Percentiles rank a stretch among this genome's conserved stretches.
phyloP scores from a whole-genome alignment of 2,113 vertebrate species.

The Solea senegalensis region DNA sequence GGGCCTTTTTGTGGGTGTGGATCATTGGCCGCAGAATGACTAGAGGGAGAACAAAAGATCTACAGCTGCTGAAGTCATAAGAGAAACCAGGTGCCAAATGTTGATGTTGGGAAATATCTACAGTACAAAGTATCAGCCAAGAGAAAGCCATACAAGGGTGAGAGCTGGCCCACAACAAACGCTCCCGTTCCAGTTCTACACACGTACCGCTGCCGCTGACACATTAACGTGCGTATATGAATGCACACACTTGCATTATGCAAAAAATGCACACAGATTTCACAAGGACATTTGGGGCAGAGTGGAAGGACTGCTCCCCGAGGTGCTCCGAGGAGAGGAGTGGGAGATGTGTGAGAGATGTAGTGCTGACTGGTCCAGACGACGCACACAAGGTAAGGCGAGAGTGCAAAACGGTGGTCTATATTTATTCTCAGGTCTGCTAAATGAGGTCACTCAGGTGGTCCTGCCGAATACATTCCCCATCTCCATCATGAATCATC shows the following conservation, averaged over 20 bases:
- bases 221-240: constrained; percentile 43
- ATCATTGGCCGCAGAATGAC: constrained; percentile 72
- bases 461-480: constrained; percentile 76
- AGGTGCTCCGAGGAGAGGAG: constrained; percentile 44
- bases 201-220: constrained; percentile 36
- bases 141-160: constrained; percentile 41
- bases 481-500: constrained; percentile 81
- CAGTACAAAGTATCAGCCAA: constrained; percentile 65
- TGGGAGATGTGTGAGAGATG: constrained; percentile 53
- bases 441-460: constrained; percentile 83
- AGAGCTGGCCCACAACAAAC: constrained; percentile 45
- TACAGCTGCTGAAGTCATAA: constrained; percentile 81
- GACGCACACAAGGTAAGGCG: constrained; percentile 41
- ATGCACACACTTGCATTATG: constrained; percentile 15
- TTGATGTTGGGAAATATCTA: constrained; percentile 80
- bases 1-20: constrained; percentile 75
- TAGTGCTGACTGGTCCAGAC: constrained; percentile 45
- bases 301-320: constrained; percentile 39
- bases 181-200: constrained; percentile 48
- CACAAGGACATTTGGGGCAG: constrained; percentile 49
- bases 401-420: constrained; percentile 55
- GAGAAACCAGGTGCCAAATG: constrained; percentile 81
- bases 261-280: constrained; percentile 41
- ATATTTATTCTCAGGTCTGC: constrained; percentile 81
- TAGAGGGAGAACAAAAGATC: constrained; percentile 80